Percentiles rank a stretch among this genome's conserved stretches.
These are phyloP conservation scores for Dinothrombium tinctorium DNA, from an alignment of 1,140 invertebrate genomes.

Conservation along the genomic window DNA sequence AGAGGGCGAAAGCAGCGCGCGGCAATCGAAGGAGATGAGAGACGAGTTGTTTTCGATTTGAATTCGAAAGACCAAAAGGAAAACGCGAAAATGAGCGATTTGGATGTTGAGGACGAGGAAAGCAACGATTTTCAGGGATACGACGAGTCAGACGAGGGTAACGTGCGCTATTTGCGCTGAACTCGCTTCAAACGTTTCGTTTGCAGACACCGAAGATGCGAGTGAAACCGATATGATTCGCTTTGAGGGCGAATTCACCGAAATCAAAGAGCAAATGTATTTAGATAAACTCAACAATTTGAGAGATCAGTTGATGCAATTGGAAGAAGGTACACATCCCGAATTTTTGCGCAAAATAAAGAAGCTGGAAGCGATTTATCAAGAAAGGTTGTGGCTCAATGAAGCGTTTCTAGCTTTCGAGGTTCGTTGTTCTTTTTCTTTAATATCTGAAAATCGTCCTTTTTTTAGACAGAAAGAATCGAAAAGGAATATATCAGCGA, in stretches of 20 bases:
- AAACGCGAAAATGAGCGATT: background rate
- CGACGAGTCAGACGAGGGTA: background rate
- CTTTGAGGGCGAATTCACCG: slow-evolving; percentile 41
- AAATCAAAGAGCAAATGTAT: slow-evolving; percentile 84
- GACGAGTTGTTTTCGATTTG: too few relatives aligned
- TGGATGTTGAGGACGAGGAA: background rate
- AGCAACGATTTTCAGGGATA: background rate
- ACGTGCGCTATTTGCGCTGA: background rate
- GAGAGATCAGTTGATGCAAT: slow-evolving; percentile 65
- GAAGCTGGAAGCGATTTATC: slow-evolving; percentile 52
- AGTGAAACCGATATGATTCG: slow-evolving; percentile 58
- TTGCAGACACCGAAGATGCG: slow-evolving; percentile 41
- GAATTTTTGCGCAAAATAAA: slow-evolving; percentile 59
- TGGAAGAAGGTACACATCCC: slow-evolving; percentile 58
- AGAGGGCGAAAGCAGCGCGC: too few relatives aligned
- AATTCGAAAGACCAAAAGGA: too few relatives aligned
- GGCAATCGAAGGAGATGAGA: too few relatives aligned
- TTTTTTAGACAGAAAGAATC: slow-evolving; percentile 39
- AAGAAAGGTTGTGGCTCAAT: slow-evolving; percentile 52
- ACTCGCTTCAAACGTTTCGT: background rate
- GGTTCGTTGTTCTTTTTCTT: slow-evolving; percentile 5
- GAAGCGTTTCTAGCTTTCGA: slow-evolving; percentile 57
- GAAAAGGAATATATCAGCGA: slow-evolving; percentile 67
- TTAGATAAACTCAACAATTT: slow-evolving; percentile 69
- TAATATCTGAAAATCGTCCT: background rate